Evolutionary conservation across 2,888 invertebrate species (phyloP), one percentile per base, ranked within the genome.

Genomic region (Diaphora mendica): DNA sequence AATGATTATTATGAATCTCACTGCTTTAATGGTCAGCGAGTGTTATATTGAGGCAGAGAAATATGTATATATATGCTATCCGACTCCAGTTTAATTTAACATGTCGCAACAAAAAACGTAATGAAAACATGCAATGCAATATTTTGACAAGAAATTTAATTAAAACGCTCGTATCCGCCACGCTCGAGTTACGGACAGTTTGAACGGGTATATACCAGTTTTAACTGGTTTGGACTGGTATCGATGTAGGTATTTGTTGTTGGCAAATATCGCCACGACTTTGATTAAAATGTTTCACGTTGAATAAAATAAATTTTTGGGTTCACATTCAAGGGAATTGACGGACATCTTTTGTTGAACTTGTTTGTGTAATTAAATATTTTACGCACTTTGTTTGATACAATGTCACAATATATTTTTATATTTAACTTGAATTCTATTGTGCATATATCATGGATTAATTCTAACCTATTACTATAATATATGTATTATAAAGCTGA

Each of bases 141-240:
- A 82, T 82, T 82, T 83, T 77, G 84, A 75, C 82, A 74, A 48
- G 66, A 65, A 78, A 73, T 83, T 83, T 83, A 82, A 82, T 83
- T 83, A 82, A 82, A 83, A 75, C 75, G 64, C 74, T 71, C 74
- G 65, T 30, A 71, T 79, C 72, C 73, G 73, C 67, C 44, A 59
- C 68, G 66, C 62, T 70, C 70, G 66, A 48, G 75, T 73, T 73
- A 80, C 73, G 67, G 68, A 35, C 79, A 65, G 79, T 71, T 79
- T 64, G 65, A 59, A 76, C 76, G 66, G 74, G 75, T 76, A 73
- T n/a, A 17, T 72, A 76, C 73, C 69, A 68, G 74, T 76, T 75
- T n/a, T 75, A 76, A 73, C 69, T 66, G 71, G 73, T 75, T n/a
- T 26, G 75, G 71, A 75, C 71, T 15, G 65, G 77, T 74, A 78